Evolutionary conservation across 2,888 invertebrate genomes (phyloP).

Genomic region (Hoplodrina ambigua): DNA sequence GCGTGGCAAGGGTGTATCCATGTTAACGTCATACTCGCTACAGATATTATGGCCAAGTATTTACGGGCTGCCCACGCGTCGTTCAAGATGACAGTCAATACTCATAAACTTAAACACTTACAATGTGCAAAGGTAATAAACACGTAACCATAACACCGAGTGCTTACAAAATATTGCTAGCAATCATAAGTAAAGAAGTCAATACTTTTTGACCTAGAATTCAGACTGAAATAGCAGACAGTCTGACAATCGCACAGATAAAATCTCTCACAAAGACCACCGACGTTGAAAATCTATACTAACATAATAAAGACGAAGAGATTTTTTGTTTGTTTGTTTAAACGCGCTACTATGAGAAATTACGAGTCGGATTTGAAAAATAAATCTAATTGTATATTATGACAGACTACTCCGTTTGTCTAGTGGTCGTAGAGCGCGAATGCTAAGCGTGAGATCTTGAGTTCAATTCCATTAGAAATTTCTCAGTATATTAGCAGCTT

Average conservation of each 20-base stretch:
- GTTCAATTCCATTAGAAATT: no score
- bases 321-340: no score
- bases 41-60: constrained; percentile 10
- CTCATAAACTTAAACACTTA: constrained; percentile 59
- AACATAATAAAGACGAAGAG: no score
- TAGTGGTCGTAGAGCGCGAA: no score
- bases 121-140: constrained; percentile 48
- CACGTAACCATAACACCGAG: constrained; percentile 31
- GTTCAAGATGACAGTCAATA: constrained; percentile 63
- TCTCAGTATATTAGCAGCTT: no score
- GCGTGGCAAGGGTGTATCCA: constrained; percentile 1
- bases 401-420: no score
- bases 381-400: no score
- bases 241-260: constrained; percentile 15
- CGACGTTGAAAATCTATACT: constrained; percentile 20
- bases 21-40: constrained; percentile 26
- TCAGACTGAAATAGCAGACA: not conserved
- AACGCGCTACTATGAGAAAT: no score
- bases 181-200: constrained; percentile 3
- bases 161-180: constrained; percentile 20
- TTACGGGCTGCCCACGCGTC: constrained; percentile 61
- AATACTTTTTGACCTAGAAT: constrained; percentile 12
- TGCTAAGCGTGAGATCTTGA: no score
- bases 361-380: no score
- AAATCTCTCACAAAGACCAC: constrained; percentile 37